phyloP scores from a whole-genome alignment of 1,140 invertebrate genomes.

The Drosophila chauvacae region DNA sequence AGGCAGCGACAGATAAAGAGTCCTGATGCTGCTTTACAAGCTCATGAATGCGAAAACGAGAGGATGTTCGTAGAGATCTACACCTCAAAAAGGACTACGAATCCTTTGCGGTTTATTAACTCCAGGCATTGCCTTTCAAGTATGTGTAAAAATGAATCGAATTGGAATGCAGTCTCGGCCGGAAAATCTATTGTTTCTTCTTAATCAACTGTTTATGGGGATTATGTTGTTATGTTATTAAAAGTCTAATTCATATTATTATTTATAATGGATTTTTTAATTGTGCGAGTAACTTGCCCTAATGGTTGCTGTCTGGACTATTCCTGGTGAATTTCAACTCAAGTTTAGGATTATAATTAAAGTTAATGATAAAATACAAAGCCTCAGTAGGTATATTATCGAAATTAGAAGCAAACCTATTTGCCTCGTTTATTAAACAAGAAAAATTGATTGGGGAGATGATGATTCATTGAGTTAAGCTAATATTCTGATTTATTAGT shows the following conservation, averaged over 20 bases:
- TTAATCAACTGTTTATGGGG: not conserved
- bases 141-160: not conserved
- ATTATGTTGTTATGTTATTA: not conserved
- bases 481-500: not conserved
- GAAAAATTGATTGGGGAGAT: not conserved
- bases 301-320: too few species aligned
- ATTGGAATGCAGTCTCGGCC: not conserved
- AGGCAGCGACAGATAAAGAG: constrained; percentile 16
- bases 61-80: constrained; percentile 20
- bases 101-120: constrained; percentile 9
- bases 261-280: too few species aligned
- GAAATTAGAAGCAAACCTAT: not conserved
- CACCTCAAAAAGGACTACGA: constrained; percentile 9
- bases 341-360: not conserved
- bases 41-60: constrained; percentile 45
- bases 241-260: not conserved
- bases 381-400: not conserved
- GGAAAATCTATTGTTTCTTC: not conserved
- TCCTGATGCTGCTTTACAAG: constrained; percentile 20
- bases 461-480: not conserved
- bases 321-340: not conserved
- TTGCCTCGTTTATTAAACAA: not conserved
- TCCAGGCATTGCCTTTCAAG: not conserved
- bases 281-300: too few species aligned
- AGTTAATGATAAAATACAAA: not conserved